phyloP scores from a whole-genome alignment of 1,140 invertebrate genomes.

The Anoplolepis gracilipes region DNA sequence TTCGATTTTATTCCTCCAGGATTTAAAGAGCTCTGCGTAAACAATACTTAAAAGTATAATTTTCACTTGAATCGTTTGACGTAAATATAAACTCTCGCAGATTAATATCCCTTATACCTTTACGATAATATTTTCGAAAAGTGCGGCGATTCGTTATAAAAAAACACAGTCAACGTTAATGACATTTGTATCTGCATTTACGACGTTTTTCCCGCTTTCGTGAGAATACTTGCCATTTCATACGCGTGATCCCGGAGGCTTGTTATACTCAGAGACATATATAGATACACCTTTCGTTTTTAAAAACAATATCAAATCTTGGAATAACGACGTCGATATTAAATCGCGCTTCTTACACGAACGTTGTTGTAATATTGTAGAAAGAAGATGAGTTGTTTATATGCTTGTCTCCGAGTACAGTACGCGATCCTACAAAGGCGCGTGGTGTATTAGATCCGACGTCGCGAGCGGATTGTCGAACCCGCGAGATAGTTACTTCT shows the following conservation, averaged over 20 bases:
- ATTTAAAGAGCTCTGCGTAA: neutral
- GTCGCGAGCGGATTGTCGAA: neutral
- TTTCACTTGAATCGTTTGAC: neutral
- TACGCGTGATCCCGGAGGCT: neutral
- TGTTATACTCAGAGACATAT: constrained; percentile 11
- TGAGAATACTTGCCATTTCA: neutral
- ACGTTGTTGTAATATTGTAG: neutral
- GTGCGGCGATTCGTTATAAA: constrained; percentile 46
- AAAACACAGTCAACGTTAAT: constrained; percentile 27
- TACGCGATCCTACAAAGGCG: neutral
- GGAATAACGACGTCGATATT: neutral
- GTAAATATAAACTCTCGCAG: constrained; percentile 39
- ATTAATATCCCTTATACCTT: constrained; percentile 6
- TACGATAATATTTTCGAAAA: constrained; percentile 20
- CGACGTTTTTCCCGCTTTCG: neutral
- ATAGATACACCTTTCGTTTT: neutral
- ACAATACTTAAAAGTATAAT: neutral
- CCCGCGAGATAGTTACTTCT: constrained; percentile 27
- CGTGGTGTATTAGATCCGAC: neutral
- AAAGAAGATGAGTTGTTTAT: neutral
- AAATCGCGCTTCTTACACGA: neutral
- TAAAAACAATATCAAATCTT: neutral
- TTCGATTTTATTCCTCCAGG: neutral
- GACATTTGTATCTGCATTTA: constrained; percentile 26
- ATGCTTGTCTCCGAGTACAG: neutral